Evolutionary conservation across 2,888 invertebrate genomes (phyloP), one percentile per base, ranked within the genome.

Genomic region (Rhopalosiphum nymphaeae): DNA sequence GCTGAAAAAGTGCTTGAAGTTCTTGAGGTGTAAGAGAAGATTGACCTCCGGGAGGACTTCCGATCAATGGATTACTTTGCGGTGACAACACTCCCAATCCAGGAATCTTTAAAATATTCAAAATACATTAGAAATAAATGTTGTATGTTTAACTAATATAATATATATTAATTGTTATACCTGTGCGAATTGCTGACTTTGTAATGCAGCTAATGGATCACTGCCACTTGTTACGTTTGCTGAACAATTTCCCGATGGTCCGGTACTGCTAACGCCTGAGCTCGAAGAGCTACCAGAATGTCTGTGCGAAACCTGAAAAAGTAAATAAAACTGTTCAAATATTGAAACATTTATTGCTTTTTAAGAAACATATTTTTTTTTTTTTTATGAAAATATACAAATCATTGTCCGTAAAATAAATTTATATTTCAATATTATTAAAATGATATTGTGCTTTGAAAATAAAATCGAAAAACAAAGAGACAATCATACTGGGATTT

Each of bases 251-350:
- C 95, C 95, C 44, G 95, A 95, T 94, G 96, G 96, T 95, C 96
- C 95, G 95, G 96, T 96, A 95, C 96, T 96, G 95, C 96, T 96
- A 46, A 96, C 96, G 29, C 96, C 96, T 94, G 96, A 96, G 95
- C 96, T 96, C 46, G 96, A 96, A 91, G 96, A 96, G 42, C 95
- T 95, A 95, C 95, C 95, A 94, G 95, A 95, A 95, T 95, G 95
- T 95, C 96, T 96, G 95, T 96, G 95, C 95, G 95, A 95, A 95
- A 95, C 95, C 95, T 96, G 86, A 57, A 57, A 85, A 57, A 10
- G 46, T 49, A 93, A 89, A 90, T 85, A 86, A 94, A 92, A 92
- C 87, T 88, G 92, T 92, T 92, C 49, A 92, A 92, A 92, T 61
- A 92, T 67, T 87, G 87, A 67, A 92, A 92, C 92, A 53, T 88